A percentile compares a stretch with the other conserved stretches of the same genome.
These are phyloP conservation scores for Monoplex corrugatus DNA, from an alignment of 2,888 invertebrate genomes.

Conservation along the genomic window DNA sequence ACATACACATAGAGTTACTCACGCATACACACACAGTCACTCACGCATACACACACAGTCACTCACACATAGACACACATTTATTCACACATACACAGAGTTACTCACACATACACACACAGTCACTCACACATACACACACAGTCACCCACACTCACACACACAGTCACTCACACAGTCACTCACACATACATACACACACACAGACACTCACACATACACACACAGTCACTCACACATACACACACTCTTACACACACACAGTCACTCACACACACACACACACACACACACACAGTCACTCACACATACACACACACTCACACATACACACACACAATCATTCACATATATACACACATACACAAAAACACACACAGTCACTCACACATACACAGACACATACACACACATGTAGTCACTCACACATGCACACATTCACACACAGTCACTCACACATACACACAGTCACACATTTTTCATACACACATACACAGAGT, in stretches of 20 bases:
- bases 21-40: background rate
- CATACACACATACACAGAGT: no score
- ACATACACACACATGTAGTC: background rate
- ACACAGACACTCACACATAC: background rate
- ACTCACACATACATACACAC: background rate
- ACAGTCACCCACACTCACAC: background rate
- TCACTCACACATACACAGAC: background rate
- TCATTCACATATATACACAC: background rate
- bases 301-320: background rate
- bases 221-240: background rate
- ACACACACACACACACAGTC: slow-evolving; percentile 5
- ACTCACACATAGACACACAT: background rate
- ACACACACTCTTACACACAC: background rate
- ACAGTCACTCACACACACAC: background rate
- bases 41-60: background rate
- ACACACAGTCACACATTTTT: no score
- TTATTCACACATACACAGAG: background rate
- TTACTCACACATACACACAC: background rate
- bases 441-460: no score
- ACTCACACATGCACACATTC: slow-evolving; percentile 3
- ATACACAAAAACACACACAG: background rate
- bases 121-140: background rate
- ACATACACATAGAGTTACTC: no score
- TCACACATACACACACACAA: background rate
- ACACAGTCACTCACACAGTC: background rate